These are phyloP conservation scores for Agrypnia vestita DNA, from an alignment of 1,140 invertebrate species.

Conservation along the genomic window DNA sequence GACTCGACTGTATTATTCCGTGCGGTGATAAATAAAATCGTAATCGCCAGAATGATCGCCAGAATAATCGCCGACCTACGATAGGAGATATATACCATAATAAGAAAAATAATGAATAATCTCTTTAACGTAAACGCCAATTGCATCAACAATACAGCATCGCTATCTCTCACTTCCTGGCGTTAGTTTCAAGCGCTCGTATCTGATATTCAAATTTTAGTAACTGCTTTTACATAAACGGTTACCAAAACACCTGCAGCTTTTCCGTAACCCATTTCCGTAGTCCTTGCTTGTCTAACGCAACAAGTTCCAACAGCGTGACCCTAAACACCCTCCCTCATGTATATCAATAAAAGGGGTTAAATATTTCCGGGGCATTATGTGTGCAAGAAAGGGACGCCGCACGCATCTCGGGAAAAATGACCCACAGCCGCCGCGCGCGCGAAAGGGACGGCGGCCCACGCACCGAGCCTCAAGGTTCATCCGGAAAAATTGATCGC, in stretches of 20 bases:
- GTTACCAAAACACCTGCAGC: background rate
- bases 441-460: constrained; percentile 4
- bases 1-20: no score
- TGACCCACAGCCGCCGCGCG: background rate
- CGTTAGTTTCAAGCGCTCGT: no score
- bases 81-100: no score
- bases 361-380: constrained; percentile 29
- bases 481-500: background rate
- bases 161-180: no score
- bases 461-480: constrained; percentile 34
- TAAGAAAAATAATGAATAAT: no score
- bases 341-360: constrained; percentile 31
- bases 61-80: no score
- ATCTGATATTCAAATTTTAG: no score
- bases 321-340: constrained; percentile 15
- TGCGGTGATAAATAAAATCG: no score
- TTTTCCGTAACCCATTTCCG: constrained; percentile 31
- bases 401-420: background rate
- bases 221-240: background rate
- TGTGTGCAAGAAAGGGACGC: constrained; percentile 2
- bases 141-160: no score
- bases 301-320: constrained; percentile 35
- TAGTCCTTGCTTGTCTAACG: constrained; percentile 7
- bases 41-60: no score
- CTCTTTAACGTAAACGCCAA: no score